A percentile compares a stretch with the other conserved stretches of the same genome.
Conservation (phyloP, 2,888 invertebrate species). For the Xestia sexstrigata region DNA sequence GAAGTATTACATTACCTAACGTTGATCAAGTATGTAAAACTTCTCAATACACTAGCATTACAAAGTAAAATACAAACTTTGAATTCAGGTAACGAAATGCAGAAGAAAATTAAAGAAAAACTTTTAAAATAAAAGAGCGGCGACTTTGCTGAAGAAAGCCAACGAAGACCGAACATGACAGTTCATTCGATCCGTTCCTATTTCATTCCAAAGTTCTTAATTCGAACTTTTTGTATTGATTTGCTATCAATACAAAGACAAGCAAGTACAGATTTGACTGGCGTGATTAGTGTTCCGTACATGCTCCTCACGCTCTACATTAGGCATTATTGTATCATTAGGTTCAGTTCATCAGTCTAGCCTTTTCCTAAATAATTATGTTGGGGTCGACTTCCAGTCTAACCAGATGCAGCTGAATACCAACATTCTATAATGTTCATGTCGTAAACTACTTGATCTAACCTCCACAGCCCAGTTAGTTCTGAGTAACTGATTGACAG, state of each 20-base stretch:
- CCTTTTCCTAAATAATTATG: not conserved
- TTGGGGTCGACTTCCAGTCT: not conserved
- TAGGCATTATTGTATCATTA: not conserved
- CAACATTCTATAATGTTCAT: not conserved
- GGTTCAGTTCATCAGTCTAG: too few species aligned
- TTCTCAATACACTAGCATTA: not conserved
- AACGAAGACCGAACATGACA: conserved; percentile 22
- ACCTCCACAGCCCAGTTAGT: not conserved
- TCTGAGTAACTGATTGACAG: not conserved
- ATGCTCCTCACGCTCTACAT: not conserved
- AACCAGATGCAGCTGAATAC: not conserved
- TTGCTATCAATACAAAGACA: conserved; percentile 10
- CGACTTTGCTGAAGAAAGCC: conserved; percentile 18
- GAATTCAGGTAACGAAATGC: conserved; percentile 21
- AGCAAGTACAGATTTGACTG: not conserved
- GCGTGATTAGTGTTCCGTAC: conserved; percentile 2
- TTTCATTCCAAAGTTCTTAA: conserved; percentile 18
- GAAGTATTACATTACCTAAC: not conserved
- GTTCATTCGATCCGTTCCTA: conserved; percentile 25
- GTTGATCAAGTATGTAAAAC: not conserved
- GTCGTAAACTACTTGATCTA: not conserved
- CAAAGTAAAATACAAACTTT: conserved; percentile 32
- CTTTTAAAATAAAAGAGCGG: conserved; percentile 39
- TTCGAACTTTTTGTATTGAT: conserved; percentile 25
- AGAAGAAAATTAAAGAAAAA: conserved; percentile 37